Conservation (phyloP, 1,140 invertebrate species). For the Trichomalopsis sarcophagae region DNA sequence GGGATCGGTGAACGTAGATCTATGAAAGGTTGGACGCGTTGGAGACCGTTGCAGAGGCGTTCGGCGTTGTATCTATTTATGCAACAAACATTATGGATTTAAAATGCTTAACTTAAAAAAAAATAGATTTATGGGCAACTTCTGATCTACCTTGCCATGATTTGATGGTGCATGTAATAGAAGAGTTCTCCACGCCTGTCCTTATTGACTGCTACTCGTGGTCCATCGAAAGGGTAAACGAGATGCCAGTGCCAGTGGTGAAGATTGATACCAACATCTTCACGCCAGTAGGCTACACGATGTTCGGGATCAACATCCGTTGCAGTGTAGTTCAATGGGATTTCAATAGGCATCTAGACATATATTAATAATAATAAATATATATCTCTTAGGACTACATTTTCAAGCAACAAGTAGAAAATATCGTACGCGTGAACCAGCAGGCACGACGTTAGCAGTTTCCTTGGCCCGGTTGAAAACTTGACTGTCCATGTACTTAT, state of each 20-base stretch:
- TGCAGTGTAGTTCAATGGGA: slow-evolving; percentile 84
- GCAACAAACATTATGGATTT: no score
- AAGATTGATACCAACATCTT: slow-evolving; percentile 78
- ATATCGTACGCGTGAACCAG: slow-evolving; percentile 77
- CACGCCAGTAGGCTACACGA: slow-evolving; percentile 78
- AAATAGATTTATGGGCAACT: not conserved
- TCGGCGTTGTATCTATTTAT: slow-evolving; percentile 81
- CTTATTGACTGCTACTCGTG: slow-evolving; percentile 74
- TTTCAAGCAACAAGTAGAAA: not conserved
- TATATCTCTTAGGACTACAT: no score
- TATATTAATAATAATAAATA: no score
- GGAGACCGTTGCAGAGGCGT: slow-evolving; percentile 66
- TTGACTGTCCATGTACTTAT: slow-evolving; percentile 84
- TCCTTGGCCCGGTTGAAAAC: slow-evolving; percentile 82
- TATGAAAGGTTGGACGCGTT: slow-evolving; percentile 76
- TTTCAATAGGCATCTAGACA: slow-evolving; percentile 73
- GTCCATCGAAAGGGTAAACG: slow-evolving; percentile 83
- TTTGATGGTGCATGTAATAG: slow-evolving; percentile 79
- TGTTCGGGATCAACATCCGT: slow-evolving; percentile 84
- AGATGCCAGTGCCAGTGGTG: slow-evolving; percentile 92
- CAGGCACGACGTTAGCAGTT: slow-evolving; percentile 78
- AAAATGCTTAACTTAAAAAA: slow-evolving; percentile 77
- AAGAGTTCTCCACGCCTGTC: slow-evolving; percentile 79
- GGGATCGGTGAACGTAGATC: slow-evolving; percentile 79
- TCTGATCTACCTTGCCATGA: slow-evolving; percentile 74